Conservation (phyloP, 2,797 vertebrate genomes). For the Anomalospiza imberbis region DNA sequence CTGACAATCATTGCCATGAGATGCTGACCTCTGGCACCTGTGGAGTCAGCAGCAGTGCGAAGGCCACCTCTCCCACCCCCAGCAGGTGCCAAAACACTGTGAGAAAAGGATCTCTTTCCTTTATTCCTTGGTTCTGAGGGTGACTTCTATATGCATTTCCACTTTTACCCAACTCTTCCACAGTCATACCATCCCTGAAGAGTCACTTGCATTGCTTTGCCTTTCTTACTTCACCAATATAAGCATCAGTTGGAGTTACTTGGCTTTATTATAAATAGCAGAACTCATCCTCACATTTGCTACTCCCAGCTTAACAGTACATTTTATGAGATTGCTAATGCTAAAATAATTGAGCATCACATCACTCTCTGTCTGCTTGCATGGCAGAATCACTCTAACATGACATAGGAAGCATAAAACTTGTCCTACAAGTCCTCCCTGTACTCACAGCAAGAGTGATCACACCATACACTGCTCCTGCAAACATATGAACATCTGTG, state of each 20-base stretch:
- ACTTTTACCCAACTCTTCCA: not conserved
- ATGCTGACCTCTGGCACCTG: not conserved
- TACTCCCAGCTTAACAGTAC: constrained; percentile 5
- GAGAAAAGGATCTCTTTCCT: not conserved
- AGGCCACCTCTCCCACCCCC: not conserved
- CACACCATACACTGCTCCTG: not conserved
- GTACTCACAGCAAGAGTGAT: not conserved
- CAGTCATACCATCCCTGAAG: not conserved
- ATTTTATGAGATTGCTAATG: not conserved
- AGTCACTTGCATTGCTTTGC: not conserved
- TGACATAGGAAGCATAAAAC: not conserved
- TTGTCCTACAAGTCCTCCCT: not conserved
- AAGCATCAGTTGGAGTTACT: not conserved
- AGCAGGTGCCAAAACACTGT: not conserved
- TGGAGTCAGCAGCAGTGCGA: not conserved
- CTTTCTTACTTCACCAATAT: not conserved
- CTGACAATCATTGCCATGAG: fast-evolving
- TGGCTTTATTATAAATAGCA: not conserved
- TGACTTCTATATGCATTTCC: not conserved
- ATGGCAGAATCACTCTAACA: not conserved
- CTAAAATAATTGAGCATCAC: not conserved
- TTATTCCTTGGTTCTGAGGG: not conserved
- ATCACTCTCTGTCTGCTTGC: not conserved
- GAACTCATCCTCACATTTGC: not conserved
- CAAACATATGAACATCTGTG: not conserved